Conservation (phyloP, 2,888 invertebrate species). For the Amblyteles armatorius region DNA sequence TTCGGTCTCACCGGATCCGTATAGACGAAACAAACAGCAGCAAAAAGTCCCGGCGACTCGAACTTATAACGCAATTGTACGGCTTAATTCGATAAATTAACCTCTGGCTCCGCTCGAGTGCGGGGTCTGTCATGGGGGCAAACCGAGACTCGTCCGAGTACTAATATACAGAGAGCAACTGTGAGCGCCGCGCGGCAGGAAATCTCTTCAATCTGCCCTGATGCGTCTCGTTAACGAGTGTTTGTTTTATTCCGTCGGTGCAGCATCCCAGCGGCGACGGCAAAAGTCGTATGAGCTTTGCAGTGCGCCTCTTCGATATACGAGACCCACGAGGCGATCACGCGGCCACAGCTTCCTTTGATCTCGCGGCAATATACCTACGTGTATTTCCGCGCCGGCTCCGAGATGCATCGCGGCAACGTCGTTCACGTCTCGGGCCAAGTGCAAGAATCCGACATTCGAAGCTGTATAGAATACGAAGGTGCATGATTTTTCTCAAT, state of each 20-base stretch:
- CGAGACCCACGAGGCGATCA: conserved; percentile 49
- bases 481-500: background rate
- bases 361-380: conserved; percentile 58
- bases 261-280: conserved; percentile 50
- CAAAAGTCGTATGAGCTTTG: conserved; percentile 39
- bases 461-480: background rate
- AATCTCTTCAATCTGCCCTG: conserved; percentile 83
- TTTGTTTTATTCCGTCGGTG: conserved; percentile 81
- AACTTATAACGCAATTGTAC: conserved; percentile 82
- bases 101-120: conserved; percentile 79
- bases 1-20: background rate
- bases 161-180: conserved; percentile 63
- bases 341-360: conserved; percentile 56
- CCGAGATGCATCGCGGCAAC: conserved; percentile 35
- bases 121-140: conserved; percentile 65
- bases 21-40: conserved; percentile 30
- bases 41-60: conserved; percentile 77
- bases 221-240: conserved; percentile 82
- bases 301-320: conserved; percentile 29
- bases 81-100: conserved; percentile 83
- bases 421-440: background rate
- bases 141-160: conserved; percentile 44
- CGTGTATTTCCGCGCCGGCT: conserved; percentile 53
- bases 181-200: conserved; percentile 79
- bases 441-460: background rate